Base-by-base conservation (phyloP, 2,888 invertebrate species). In the Meteorus cinctellus region DNA sequence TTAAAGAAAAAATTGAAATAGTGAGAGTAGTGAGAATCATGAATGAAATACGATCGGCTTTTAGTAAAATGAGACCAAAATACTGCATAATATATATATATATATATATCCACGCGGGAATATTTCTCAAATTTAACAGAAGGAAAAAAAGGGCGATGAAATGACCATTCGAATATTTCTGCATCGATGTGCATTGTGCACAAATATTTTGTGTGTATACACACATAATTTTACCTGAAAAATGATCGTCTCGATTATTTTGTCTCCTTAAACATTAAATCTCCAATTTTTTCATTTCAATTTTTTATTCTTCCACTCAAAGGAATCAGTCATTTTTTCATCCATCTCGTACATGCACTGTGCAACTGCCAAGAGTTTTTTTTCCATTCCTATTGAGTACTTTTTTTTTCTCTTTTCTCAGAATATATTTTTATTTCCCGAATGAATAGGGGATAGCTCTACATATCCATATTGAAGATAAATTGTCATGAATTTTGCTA, bases 31-130 rank as follows among this genome's bases (percentile, higher is more conserved):
- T 79, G 77, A 71, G 78, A 80, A 80, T 79, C 72, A 76, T 67
- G 80, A 81, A 80, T 87, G 88, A 88, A 88, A 88, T 86, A 87
- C 84, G 88, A 88, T 87, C 87, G 82, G 86, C 87, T 88, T 88
- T 88, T 88, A 88, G 88, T 88, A 87, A 88, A 88, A 88, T 85
- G 87, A 88, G 86, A 87, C 85, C 82, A 85, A 87, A 88, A 87
- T 87, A 85, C 84, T 85, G 84, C 84, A 83, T 85, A 86, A 86
- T 83, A 82, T 67, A 48, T 48, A 48, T 48, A 86, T 83, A 82
- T 67, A 48, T 48, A 48, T 48, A 45, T 14, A 24, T 24, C 24
- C 24, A 48, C n/a, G 14, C 4, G n/a, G 77, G 79, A 78, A 69
- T 76, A 70, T 74, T 68, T 79, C 69, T 74, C 74, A 75, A 70